Evolutionary conservation across 2,113 vertebrate species (phyloP).

Genomic region (Aptenodytes patagonicus): DNA sequence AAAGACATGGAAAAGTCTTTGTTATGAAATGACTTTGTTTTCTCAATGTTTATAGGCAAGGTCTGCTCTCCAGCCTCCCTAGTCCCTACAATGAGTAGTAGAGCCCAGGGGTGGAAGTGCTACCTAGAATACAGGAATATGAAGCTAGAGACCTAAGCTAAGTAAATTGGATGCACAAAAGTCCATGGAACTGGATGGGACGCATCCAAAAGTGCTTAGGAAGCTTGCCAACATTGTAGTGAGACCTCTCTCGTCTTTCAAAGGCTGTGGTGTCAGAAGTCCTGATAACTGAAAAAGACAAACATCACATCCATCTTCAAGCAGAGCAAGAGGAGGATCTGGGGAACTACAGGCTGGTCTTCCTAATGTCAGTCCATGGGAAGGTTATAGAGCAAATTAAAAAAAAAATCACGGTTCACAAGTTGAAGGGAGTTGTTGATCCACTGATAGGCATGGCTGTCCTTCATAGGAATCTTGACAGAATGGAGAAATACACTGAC

Average conservation of each 20-base stretch:
- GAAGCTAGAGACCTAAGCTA: not conserved
- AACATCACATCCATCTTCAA: not conserved
- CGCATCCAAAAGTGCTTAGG: not conserved
- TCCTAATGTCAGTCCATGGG: not conserved
- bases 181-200: not conserved
- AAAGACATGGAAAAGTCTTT: not conserved
- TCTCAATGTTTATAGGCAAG: not conserved
- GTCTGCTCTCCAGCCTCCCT: not conserved
- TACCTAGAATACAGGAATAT: not conserved
- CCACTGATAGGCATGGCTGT: not conserved
- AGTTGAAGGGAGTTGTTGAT: not conserved
- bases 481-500: not conserved
- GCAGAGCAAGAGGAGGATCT: not conserved
- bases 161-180: not conserved
- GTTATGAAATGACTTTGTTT: not conserved
- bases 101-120: not conserved
- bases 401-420: not conserved
- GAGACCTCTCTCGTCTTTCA: not conserved
- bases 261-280: not conserved
- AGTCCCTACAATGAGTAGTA: not conserved
- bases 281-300: not conserved
- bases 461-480: not conserved
- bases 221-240: not conserved
- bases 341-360: not conserved
- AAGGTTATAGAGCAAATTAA: not conserved